Evolutionary conservation across 2,888 invertebrate genomes (phyloP).

Genomic region (Eubasilissa splendida): DNA sequence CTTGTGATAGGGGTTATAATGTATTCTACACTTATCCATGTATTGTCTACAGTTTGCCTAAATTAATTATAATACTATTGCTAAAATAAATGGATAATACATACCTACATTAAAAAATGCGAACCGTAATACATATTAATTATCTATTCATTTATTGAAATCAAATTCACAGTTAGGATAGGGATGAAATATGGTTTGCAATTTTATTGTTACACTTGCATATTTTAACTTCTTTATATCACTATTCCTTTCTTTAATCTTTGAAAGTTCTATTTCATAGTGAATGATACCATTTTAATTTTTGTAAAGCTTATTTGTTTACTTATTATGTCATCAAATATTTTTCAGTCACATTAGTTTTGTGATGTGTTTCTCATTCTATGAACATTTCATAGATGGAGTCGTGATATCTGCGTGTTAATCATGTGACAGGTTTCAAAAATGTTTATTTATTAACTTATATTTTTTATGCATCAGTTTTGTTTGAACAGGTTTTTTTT

Average conservation of each 20-base stretch:
- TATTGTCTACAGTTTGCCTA: conserved; percentile 16
- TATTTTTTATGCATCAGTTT: conserved; percentile 27
- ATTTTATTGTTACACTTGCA: background rate
- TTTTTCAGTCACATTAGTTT: background rate
- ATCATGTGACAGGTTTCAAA: conserved; percentile 4
- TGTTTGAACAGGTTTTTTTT: conserved; percentile 34
- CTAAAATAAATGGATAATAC: background rate
- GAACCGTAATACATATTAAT: background rate
- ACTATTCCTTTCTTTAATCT: too few species aligned
- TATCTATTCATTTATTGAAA: background rate
- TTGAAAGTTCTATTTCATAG: too few species aligned
- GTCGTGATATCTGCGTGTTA: background rate
- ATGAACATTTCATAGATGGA: background rate
- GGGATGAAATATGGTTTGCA: background rate
- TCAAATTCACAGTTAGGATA: background rate
- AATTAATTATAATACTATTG: conserved; percentile 2
- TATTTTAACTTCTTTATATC: background rate
- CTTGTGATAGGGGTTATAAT: conserved; percentile 35
- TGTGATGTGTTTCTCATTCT: background rate
- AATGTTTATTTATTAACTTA: conserved; percentile 32
- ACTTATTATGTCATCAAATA: background rate
- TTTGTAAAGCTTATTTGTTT: conserved; percentile 4
- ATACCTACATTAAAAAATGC: background rate
- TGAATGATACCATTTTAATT: background rate
- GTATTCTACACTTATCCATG: background rate